Base-by-base conservation (phyloP, 2,888 invertebrate genomes). In the Onchidella celtica region DNA sequence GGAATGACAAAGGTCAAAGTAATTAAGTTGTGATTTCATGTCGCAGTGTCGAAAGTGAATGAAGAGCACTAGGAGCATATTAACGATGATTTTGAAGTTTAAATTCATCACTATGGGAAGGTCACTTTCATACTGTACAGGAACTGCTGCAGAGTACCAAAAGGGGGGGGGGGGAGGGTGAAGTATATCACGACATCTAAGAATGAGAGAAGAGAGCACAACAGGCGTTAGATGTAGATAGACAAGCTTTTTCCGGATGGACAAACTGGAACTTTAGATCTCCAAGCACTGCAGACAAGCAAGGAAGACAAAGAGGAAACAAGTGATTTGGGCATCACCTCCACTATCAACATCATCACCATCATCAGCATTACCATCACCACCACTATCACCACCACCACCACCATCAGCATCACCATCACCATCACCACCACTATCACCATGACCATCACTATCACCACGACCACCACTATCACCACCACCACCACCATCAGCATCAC, bases 331-430 rank as follows among this genome's bases (percentile, higher is more conserved):
- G 61, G 29, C 61, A 61, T 63, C 47, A 11, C 29, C 11, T 47
- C 29, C 47, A 47, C 29, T 29, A 17, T 47, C 69, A 70, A 47
- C 47, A 47, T 47, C 70, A 47, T n/a, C 47, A 47, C 29, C 69
- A 70, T 47, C 70, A 11, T 47, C 40, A 70, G 38, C 29, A 27
- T 47, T 24, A 47, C 40, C 29, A 70, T 47, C 34, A 32, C 70
- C 9, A 38, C 24, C 40, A 11, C 11, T 70, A 47, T 32, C 11
- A 17, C n/a, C 57, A 17, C 47, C 4, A 27, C 32, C 47, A n/a
- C n/a, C n/a, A n/a, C n/a, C n/a, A n/a, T n/a, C n/a, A n/a, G n/a
- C n/a, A n/a, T n/a, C n/a, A n/a, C n/a, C 73, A 27, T 66, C 14
- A 6, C 27, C 21, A 3, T 1, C 38, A 59, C 14, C 59, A 32